Evolutionary conservation across 2,113 vertebrate species (phyloP).

Genomic region (Psittacula cyanocephala): DNA sequence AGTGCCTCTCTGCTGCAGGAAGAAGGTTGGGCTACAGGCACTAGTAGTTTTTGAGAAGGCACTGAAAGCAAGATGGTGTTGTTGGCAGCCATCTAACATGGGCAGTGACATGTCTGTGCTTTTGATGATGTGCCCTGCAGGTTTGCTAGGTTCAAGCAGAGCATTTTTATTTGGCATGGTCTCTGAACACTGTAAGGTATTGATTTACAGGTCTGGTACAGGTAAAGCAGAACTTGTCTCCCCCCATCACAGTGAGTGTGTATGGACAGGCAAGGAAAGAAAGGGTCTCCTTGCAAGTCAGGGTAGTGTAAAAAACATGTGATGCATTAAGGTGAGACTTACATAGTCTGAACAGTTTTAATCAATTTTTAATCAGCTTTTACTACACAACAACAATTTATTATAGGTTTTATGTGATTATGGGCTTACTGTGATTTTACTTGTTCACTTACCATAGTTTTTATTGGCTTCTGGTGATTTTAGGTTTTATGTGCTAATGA

Average conservation of each 20-base stretch:
- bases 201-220: neutral
- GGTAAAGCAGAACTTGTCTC: neutral
- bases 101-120: neutral
- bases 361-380: constrained; percentile 53
- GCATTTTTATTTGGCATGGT: neutral
- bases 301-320: neutral
- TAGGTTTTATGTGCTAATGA: constrained; percentile 7
- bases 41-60: neutral
- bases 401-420: constrained; percentile 11
- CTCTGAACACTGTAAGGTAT: neutral
- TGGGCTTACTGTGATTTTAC: constrained; percentile 1
- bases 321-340: neutral
- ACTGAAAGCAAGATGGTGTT: neutral
- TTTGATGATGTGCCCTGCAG: neutral
- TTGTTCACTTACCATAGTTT: constrained; percentile 9
- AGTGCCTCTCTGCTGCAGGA: neutral
- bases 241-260: neutral
- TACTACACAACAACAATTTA: constrained; percentile 30
- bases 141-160: neutral
- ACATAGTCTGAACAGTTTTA: neutral
- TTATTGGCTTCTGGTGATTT: neutral
- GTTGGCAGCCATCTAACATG: neutral
- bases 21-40: neutral
- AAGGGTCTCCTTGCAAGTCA: neutral
- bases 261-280: neutral